These are phyloP conservation scores for Cosmia pyralina DNA, from an alignment of 2,888 invertebrate genomes.

Conservation along the genomic window DNA sequence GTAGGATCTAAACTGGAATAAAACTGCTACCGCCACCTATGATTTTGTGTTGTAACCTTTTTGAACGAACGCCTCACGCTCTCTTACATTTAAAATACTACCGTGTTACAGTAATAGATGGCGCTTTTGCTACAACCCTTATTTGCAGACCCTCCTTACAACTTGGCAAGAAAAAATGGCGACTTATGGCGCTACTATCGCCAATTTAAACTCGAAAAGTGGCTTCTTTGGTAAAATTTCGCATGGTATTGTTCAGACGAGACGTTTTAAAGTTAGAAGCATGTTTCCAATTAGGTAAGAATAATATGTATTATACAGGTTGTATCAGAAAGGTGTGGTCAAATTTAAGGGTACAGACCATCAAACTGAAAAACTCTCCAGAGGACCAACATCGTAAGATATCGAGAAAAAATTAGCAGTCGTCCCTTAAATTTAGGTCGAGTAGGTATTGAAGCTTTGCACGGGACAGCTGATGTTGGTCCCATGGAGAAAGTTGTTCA, in stretches of 20 bases:
- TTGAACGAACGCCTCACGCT: too few relatives aligned
- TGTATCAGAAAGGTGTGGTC: too few relatives aligned
- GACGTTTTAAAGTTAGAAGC: background rate
- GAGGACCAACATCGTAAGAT: too few relatives aligned
- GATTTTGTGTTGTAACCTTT: background rate
- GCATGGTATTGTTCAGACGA: background rate
- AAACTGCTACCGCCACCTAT: constrained; percentile 20
- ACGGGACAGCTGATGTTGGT: too few relatives aligned
- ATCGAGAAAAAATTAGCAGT: too few relatives aligned
- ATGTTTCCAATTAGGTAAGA: background rate
- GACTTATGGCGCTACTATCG: background rate
- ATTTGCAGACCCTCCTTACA: background rate
- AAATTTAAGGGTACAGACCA: too few relatives aligned
- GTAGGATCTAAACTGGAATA: background rate
- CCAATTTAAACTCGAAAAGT: background rate
- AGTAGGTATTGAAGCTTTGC: too few relatives aligned
- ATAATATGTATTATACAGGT: too few relatives aligned
- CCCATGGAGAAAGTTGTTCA: too few relatives aligned
- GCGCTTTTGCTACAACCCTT: background rate
- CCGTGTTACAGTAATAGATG: constrained; percentile 4
- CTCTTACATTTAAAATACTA: background rate
- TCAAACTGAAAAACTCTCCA: too few relatives aligned
- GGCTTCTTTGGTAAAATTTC: background rate
- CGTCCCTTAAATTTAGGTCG: too few relatives aligned
- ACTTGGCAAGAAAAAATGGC: background rate